Evolutionary conservation across 2,888 invertebrate genomes (phyloP).

Genomic region (Pristionchus japonicus): DNA sequence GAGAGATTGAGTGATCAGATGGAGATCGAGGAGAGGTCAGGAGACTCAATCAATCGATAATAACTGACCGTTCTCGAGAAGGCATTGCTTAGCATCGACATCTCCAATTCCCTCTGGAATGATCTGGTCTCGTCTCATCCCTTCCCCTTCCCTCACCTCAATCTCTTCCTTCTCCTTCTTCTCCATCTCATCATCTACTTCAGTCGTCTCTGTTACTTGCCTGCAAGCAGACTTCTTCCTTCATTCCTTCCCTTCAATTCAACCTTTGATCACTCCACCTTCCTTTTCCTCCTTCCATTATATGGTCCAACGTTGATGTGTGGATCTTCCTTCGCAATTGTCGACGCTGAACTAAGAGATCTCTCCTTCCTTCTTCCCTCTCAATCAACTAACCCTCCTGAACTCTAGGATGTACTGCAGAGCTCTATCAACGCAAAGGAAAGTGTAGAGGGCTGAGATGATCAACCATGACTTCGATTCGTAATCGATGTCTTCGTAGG

Average conservation of each 20-base stretch:
- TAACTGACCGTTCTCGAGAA: constrained; percentile 65
- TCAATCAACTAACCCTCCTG: constrained; percentile 58
- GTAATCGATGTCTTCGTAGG: constrained; percentile 66
- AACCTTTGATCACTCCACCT: constrained; percentile 23
- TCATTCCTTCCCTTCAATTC: not conserved
- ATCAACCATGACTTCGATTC: constrained; percentile 68
- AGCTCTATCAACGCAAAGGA: constrained; percentile 71
- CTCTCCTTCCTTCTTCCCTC: not conserved
- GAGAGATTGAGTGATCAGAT: not conserved
- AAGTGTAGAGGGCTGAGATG: constrained; percentile 67
- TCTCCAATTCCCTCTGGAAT: constrained; percentile 67
- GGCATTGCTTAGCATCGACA: constrained; percentile 66
- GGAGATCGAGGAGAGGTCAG: not conserved
- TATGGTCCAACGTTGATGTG: constrained; percentile 57
- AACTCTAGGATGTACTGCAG: constrained; percentile 68
- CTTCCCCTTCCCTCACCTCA: not conserved
- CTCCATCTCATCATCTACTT: constrained; percentile 42
- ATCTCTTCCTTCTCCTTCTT: constrained; percentile 38
- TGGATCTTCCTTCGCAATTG: constrained; percentile 61
- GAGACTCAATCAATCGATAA: not conserved
- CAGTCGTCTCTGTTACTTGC: constrained; percentile 35
- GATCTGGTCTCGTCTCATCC: too few species aligned
- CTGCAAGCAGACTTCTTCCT: not conserved
- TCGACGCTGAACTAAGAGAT: constrained; percentile 24
- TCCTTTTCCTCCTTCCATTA: constrained; percentile 52